Evolutionary conservation across 2,113 vertebrate genomes (phyloP).

Genomic region (Artemisiospiza belli): DNA sequence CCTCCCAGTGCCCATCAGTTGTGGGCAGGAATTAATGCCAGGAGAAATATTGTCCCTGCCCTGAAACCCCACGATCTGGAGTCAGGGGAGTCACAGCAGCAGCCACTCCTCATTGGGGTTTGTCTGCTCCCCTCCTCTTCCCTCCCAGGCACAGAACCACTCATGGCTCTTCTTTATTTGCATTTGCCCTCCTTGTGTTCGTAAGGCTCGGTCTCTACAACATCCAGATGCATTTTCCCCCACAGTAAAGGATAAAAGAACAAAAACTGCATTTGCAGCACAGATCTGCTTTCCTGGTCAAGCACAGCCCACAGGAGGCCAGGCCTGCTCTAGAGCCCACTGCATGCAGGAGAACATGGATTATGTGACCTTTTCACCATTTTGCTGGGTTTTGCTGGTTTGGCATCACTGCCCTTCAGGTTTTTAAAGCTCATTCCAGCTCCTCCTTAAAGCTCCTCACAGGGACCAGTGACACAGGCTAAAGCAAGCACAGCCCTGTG

Average conservation of each 20-base stretch:
- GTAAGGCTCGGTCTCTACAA: background rate
- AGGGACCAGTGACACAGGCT: background rate
- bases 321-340: background rate
- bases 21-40: background rate
- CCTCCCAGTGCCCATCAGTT: background rate
- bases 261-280: background rate
- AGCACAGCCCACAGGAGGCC: background rate
- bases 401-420: background rate
- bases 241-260: background rate
- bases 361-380: background rate
- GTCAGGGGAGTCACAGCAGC: background rate
- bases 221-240: background rate
- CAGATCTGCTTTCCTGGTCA: background rate
- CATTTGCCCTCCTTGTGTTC: background rate
- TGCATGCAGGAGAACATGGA: background rate
- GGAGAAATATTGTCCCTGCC: background rate
- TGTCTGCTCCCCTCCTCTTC: background rate
- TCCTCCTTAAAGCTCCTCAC: background rate
- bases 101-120: background rate
- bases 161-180: background rate
- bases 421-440: background rate
- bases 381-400: background rate
- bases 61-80: background rate
- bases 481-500: background rate
- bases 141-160: background rate